Percentiles rank a stretch among this genome's conserved stretches.
Evolutionary conservation across 2,888 invertebrate genomes (phyloP).

Genomic region (Stenotaenia linearis): DNA sequence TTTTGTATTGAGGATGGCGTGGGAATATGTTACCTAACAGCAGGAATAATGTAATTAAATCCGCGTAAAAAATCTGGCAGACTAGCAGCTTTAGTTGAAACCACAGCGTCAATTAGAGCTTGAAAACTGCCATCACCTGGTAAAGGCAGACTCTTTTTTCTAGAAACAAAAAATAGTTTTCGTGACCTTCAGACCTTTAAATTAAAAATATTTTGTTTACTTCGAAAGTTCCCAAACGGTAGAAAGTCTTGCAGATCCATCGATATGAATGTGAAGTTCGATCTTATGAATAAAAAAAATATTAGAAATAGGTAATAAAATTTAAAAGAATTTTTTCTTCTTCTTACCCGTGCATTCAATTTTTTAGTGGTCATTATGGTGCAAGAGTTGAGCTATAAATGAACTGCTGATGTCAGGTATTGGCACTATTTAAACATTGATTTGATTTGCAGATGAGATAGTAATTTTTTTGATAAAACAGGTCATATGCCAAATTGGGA

Average conservation of each 20-base stretch:
- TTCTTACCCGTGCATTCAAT: not conserved
- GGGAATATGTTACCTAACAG: slow-evolving; percentile 43
- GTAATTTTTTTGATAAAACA: too few relatives aligned
- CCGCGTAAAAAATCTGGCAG: slow-evolving; percentile 47
- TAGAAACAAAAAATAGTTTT: not conserved
- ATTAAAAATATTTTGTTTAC: not conserved
- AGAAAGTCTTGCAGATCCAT: not conserved
- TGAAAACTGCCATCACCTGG: slow-evolving; percentile 48
- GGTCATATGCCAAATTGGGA: too few relatives aligned
- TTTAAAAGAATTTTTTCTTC: too few relatives aligned
- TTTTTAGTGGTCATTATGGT: too few relatives aligned
- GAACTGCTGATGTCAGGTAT: not conserved
- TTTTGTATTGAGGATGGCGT: not conserved
- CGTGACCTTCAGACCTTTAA: not conserved
- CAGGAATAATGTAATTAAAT: slow-evolving; percentile 47
- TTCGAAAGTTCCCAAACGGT: not conserved
- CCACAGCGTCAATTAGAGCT: slow-evolving; percentile 47
- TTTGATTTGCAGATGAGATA: too few relatives aligned
- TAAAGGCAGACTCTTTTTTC: slow-evolving; percentile 37
- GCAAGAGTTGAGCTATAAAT: too few relatives aligned
- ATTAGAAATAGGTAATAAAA: not conserved
- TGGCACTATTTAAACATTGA: too few relatives aligned
- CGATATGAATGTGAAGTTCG: not conserved
- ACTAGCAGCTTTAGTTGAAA: slow-evolving; percentile 46
- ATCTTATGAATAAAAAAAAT: not conserved